These are phyloP conservation scores for Siphlonurus alternatus DNA, from an alignment of 2,888 invertebrate genomes.

Conservation along the genomic window DNA sequence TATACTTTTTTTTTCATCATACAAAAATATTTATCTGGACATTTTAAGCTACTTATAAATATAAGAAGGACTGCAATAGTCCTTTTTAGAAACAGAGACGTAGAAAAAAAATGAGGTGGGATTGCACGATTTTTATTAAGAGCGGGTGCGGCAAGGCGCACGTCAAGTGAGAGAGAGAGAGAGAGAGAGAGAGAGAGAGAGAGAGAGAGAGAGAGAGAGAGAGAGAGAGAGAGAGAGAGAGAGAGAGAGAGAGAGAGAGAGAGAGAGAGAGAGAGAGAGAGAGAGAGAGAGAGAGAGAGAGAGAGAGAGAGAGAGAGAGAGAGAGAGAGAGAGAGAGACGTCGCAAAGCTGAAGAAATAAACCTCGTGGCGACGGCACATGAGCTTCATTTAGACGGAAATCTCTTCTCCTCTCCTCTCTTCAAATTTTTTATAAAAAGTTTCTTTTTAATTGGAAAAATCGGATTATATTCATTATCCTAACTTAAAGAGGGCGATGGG, in stretches of 20 bases:
- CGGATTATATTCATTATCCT: conserved; percentile 31
- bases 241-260: not conserved
- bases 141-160: not conserved
- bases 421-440: not conserved
- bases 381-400: not conserved
- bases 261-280: not conserved
- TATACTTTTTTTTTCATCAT: not conserved
- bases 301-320: not conserved
- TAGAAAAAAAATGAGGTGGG: not conserved
- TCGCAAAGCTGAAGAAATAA: not conserved
- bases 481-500: not conserved
- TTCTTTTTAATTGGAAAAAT: conserved; percentile 31
- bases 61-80: not conserved
- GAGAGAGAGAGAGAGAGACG: not conserved
- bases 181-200: not conserved
- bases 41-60: not conserved
- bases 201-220: not conserved
- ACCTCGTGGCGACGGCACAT: not conserved
- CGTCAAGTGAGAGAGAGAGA: not conserved
- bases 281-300: not conserved
- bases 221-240: not conserved
- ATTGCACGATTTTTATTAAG: not conserved
- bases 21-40: not conserved
- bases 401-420: not conserved
- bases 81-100: not conserved